These are phyloP conservation scores for Epicauta chinensis DNA, from an alignment of 1,140 invertebrate genomes.

Conservation along the genomic window DNA sequence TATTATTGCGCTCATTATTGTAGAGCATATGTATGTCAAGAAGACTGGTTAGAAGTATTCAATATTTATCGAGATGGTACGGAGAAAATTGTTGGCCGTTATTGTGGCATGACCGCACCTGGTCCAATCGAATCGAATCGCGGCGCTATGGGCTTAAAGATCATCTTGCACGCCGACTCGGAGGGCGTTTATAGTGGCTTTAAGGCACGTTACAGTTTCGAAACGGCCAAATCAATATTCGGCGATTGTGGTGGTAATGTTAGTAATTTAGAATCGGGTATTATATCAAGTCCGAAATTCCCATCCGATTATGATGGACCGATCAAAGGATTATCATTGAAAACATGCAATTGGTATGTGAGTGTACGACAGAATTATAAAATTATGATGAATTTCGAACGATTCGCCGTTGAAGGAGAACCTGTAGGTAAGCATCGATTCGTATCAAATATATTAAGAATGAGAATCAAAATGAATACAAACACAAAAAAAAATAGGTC, in stretches of 20 bases:
- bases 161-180: conserved; percentile 77
- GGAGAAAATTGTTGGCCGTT: conserved; percentile 76
- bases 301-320: conserved; percentile 80
- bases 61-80: conserved; percentile 75
- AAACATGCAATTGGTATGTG: conserved; percentile 90
- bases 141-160: conserved; percentile 73
- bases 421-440: conserved; percentile 59
- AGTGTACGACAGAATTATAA: conserved; percentile 72
- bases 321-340: conserved; percentile 62
- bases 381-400: conserved; percentile 80
- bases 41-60: conserved; percentile 91
- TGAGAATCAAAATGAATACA: not conserved
- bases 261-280: conserved; percentile 74
- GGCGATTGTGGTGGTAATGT: conserved; percentile 90
- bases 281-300: conserved; percentile 78
- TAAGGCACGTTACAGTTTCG: conserved; percentile 80
- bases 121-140: conserved; percentile 86
- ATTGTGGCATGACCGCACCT: conserved; percentile 76
- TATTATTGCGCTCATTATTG: conserved; percentile 14
- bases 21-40: conserved; percentile 70
- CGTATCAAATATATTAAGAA: not conserved
- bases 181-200: conserved; percentile 84
- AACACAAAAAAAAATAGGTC: conserved; percentile 48
- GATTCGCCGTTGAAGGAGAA: conserved; percentile 85
- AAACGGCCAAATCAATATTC: conserved; percentile 78